A percentile compares a stretch with the other conserved stretches of the same genome.
phyloP scores from a whole-genome alignment of 2,113 vertebrate genomes.

The Bufo bufo region DNA sequence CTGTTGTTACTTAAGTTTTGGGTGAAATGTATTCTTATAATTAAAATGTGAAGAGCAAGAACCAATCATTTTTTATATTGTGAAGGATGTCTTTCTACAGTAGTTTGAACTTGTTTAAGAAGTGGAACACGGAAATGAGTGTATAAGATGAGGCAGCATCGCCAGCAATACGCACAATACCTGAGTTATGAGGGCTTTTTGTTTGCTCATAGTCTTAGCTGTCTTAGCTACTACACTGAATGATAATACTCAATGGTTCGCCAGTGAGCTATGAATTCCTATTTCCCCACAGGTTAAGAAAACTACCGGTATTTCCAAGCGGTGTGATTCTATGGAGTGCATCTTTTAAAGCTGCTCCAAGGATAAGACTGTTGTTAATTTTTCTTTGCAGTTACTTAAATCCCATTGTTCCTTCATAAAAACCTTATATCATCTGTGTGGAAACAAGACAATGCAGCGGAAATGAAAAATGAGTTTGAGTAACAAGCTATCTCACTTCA shows the following conservation, averaged over 20 bases:
- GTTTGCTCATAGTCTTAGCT: constrained; percentile 24
- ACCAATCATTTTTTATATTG: background rate
- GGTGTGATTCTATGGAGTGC: background rate
- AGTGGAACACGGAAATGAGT: background rate
- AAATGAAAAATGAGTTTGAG: constrained; percentile 76
- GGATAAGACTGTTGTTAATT: constrained; percentile 52
- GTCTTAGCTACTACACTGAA: constrained; percentile 3
- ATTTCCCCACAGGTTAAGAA: constrained; percentile 41
- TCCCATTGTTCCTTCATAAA: constrained; percentile 56
- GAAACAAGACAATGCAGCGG: constrained; percentile 72
- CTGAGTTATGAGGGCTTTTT: constrained; percentile 17
- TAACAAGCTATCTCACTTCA: constrained; percentile 72
- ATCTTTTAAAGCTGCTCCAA: constrained; percentile 30
- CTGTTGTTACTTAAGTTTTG: no score
- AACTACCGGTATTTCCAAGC: constrained; percentile 27
- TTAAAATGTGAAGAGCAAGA: background rate
- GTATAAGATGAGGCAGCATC: background rate
- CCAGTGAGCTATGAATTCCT: constrained; percentile 26
- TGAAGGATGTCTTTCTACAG: background rate
- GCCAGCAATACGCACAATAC: constrained; percentile 9
- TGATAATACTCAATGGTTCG: constrained; percentile 20
- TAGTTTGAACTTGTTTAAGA: background rate
- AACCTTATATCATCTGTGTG: constrained; percentile 72
- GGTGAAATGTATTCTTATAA: background rate
- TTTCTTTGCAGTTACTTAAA: constrained; percentile 66